Evolutionary conservation across 2,888 invertebrate genomes (phyloP).

Genomic region (Sphaerophoria rueppellii): DNA sequence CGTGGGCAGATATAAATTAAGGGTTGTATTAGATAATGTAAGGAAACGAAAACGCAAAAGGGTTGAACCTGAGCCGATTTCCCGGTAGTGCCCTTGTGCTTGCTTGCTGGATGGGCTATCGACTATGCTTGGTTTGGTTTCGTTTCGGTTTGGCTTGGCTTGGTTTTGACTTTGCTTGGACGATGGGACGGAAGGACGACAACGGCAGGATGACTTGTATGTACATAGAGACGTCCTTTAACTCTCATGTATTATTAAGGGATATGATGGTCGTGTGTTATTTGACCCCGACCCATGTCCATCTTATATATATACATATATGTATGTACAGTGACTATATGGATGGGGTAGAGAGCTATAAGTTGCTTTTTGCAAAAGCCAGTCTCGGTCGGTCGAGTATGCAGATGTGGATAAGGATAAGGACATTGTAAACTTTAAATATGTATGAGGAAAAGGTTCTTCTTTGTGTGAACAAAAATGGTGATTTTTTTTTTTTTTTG

Average conservation of each 20-base stretch:
- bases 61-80: constrained; percentile 72
- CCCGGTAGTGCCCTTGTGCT: constrained; percentile 31
- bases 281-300: constrained; percentile 74
- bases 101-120: constrained; percentile 6
- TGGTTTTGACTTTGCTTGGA: constrained; percentile 35
- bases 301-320: constrained; percentile 44
- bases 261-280: constrained; percentile 74
- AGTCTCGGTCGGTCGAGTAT: constrained; percentile 66
- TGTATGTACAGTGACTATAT: not conserved
- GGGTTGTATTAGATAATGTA: constrained; percentile 71
- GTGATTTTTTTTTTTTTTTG: constrained; percentile 42
- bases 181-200: constrained; percentile 22
- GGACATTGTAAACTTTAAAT: constrained; percentile 70
- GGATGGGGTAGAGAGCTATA: constrained; percentile 6
- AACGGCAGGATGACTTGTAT: constrained; percentile 47
- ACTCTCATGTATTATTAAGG: constrained; percentile 72
- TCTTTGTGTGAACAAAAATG: constrained; percentile 54
- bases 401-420: constrained; percentile 72
- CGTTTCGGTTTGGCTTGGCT: constrained; percentile 6
- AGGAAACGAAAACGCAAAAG: constrained; percentile 61
- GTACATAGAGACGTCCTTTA: constrained; percentile 67
- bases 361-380: constrained; percentile 56
- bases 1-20: constrained; percentile 73
- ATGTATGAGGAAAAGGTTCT: constrained; percentile 66
- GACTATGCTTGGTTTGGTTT: not conserved